Conservation (phyloP, 2,888 invertebrate species). For the Anoncus sp. region DNA sequence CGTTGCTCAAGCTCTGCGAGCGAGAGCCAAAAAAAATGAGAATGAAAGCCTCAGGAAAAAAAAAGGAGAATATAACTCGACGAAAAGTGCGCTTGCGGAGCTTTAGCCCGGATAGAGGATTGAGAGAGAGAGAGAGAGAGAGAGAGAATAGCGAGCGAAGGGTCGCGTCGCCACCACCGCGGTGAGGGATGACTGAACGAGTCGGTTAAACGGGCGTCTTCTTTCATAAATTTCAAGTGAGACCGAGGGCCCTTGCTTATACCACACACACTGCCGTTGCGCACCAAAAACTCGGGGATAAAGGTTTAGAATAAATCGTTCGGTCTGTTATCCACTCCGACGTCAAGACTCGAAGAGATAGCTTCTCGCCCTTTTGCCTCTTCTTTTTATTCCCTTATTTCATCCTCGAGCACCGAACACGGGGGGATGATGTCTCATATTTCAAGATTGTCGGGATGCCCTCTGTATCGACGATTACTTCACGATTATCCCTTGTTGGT, state of each 20-base stretch:
- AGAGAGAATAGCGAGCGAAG: slow-evolving; percentile 70
- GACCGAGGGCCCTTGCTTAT: slow-evolving; percentile 54
- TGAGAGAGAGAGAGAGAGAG: slow-evolving; percentile 60
- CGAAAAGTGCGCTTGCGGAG: slow-evolving; percentile 50
- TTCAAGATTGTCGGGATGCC: slow-evolving; percentile 38
- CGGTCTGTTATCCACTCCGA: slow-evolving; percentile 81
- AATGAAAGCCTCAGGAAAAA: slow-evolving; percentile 56
- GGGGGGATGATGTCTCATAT: slow-evolving; percentile 38
- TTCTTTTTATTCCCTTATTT: slow-evolving; percentile 40
- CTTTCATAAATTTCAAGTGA: slow-evolving; percentile 82
- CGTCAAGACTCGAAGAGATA: slow-evolving; percentile 73
- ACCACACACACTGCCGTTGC: slow-evolving; percentile 37
- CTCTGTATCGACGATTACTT: slow-evolving; percentile 47
- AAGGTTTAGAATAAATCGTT: slow-evolving; percentile 82
- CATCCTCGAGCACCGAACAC: slow-evolving; percentile 13
- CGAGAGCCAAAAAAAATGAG: slow-evolving; percentile 57
- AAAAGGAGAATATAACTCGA: slow-evolving; percentile 60
- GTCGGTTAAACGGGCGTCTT: slow-evolving; percentile 82
- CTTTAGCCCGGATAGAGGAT: slow-evolving; percentile 53
- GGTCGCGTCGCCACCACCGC: slow-evolving; percentile 77
- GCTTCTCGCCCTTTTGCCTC: slow-evolving; percentile 60
- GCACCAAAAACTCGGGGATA: slow-evolving; percentile 71
- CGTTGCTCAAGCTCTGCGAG: slow-evolving; percentile 69
- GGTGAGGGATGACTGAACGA: slow-evolving; percentile 82
- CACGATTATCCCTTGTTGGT: slow-evolving; percentile 19